Evolutionary conservation across 2,113 vertebrate species (phyloP).

Genomic region (Hippocampus zosterae): DNA sequence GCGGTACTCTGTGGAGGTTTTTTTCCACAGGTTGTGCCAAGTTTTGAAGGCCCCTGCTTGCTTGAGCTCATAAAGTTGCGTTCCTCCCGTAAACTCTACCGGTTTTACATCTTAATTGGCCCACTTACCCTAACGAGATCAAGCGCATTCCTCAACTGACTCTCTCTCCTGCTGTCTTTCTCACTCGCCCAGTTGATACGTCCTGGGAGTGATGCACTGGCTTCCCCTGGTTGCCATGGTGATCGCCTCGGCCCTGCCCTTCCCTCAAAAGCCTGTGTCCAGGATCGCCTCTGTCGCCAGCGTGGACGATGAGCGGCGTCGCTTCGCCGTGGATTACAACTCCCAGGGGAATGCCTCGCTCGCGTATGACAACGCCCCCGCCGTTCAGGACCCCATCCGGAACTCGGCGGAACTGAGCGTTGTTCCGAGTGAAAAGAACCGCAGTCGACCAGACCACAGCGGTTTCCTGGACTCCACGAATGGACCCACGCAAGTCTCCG

Average conservation of each 20-base stretch:
- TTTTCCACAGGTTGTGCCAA: constrained; percentile 65
- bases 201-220: constrained; percentile 82
- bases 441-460: constrained; percentile 21
- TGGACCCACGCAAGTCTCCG: constrained; percentile 7
- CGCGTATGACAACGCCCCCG: constrained; percentile 38
- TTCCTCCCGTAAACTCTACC: constrained; percentile 47
- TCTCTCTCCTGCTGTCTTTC: constrained; percentile 7
- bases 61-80: constrained; percentile 44
- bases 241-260: constrained; percentile 80
- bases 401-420: background rate
- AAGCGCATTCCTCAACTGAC: constrained; percentile 37
- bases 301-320: constrained; percentile 38
- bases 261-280: constrained; percentile 69
- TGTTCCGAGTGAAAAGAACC: constrained; percentile 16
- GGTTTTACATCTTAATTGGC: constrained; percentile 41
- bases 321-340: constrained; percentile 39
- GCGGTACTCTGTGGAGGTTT: constrained; percentile 25
- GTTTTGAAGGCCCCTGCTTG: constrained; percentile 44
- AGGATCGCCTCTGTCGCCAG: constrained; percentile 55
- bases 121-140: constrained; percentile 29
- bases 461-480: constrained; percentile 23
- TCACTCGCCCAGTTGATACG: constrained; percentile 71
- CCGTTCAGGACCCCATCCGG: background rate
- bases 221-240: constrained; percentile 84
- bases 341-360: constrained; percentile 35